These are phyloP conservation scores for Desmodus rotundus DNA, from an alignment of 2,113 vertebrate species.

Conservation along the genomic window DNA sequence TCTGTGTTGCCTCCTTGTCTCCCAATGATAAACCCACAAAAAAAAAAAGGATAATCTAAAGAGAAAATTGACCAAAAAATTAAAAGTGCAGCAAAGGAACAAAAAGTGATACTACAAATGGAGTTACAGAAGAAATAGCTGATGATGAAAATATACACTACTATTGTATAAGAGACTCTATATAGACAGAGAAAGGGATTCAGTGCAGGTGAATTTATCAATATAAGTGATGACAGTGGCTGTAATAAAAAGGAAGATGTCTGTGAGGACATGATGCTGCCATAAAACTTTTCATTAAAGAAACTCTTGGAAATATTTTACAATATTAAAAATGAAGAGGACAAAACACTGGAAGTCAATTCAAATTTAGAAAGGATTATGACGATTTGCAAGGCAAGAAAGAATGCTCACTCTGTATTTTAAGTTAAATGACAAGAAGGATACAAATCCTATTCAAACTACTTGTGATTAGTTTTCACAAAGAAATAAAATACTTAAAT, in stretches of 20 bases:
- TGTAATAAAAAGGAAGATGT: neutral
- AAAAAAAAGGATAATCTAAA: neutral
- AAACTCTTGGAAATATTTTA: neutral
- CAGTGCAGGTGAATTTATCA: neutral
- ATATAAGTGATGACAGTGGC: neutral
- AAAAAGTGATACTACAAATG: neutral
- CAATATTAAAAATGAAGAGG: neutral
- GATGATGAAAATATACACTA: neutral
- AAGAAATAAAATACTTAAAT: neutral
- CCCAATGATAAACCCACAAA: neutral
- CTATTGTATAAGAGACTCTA: neutral
- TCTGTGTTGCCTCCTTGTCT: neutral
- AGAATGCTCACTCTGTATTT: neutral
- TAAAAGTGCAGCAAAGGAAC: neutral
- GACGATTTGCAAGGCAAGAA: neutral
- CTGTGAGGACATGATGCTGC: neutral
- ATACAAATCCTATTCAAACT: neutral
- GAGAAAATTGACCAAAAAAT: neutral
- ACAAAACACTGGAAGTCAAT: neutral
- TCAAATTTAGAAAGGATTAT: neutral
- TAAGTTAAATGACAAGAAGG: neutral
- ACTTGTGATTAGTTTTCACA: neutral
- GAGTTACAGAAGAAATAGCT: neutral
- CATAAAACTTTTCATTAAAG: neutral
- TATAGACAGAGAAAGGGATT: neutral